Percentiles rank a stretch among this genome's conserved stretches.
Conservation (phyloP, 2,888 invertebrate genomes). For the Blera fallax region DNA sequence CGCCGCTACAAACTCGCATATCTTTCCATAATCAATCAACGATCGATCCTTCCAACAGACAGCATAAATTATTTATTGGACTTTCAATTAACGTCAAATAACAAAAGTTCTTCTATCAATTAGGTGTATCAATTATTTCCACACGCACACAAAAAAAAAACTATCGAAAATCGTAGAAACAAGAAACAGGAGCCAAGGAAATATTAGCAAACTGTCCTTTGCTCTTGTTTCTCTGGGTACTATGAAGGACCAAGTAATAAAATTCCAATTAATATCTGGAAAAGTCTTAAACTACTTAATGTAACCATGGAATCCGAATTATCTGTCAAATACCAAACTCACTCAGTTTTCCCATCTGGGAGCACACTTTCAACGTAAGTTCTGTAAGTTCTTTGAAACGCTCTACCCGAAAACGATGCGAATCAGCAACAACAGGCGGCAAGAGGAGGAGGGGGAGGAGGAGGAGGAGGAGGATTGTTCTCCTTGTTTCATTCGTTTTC, state of each 20-base stretch:
- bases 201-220: background rate
- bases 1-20: background rate
- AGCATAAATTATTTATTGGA: background rate
- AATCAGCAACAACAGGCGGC: background rate
- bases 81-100: background rate
- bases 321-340: constrained; percentile 51
- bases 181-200: background rate
- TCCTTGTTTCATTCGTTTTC: constrained; percentile 54
- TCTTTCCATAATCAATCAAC: background rate
- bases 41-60: background rate
- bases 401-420: background rate
- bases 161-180: background rate
- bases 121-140: constrained; percentile 36
- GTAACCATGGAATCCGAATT: constrained; percentile 53
- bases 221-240: background rate
- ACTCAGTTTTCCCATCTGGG: background rate
- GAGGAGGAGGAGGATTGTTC: constrained; percentile 13
- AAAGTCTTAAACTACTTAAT: constrained; percentile 50
- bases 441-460: too few species aligned
- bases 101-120: constrained; percentile 43
- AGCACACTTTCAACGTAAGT: background rate
- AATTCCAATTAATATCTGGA: constrained; percentile 56
- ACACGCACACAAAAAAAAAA: background rate
- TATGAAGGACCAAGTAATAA: constrained; percentile 39
- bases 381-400: constrained; percentile 5